Evolutionary conservation across 2,888 invertebrate genomes (phyloP).

Genomic region (Orthosia cruda): DNA sequence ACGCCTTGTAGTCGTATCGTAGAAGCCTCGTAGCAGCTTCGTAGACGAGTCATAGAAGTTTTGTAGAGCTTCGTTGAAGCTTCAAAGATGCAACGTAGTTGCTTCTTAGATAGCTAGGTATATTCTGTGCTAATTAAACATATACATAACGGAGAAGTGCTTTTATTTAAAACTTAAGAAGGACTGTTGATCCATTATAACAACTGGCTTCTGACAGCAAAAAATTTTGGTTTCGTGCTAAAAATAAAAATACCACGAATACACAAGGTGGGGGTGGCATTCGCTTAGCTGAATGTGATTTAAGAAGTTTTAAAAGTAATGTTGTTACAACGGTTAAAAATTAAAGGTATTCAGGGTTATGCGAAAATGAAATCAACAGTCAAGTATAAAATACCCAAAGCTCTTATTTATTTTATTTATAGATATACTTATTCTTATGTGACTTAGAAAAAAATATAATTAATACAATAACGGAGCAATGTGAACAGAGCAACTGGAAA

Average conservation of each 20-base stretch:
- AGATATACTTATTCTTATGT: not conserved
- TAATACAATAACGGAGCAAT: not conserved
- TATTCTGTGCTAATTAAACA: not conserved
- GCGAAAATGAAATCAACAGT: not conserved
- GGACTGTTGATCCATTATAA: not conserved
- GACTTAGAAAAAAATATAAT: slow-evolving; percentile 26
- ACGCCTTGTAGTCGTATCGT: not conserved
- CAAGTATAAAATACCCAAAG: slow-evolving; percentile 30
- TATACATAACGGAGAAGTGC: not conserved
- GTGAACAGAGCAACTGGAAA: not conserved
- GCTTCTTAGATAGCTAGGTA: not conserved
- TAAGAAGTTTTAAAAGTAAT: not conserved
- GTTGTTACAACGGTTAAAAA: not conserved
- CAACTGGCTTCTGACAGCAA: not conserved
- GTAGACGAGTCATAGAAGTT: not conserved
- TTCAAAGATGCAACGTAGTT: not conserved
- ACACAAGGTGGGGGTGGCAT: too few relatives aligned
- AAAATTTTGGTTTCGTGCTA: not conserved
- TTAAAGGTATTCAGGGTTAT: not conserved
- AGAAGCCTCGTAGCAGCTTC: slow-evolving; percentile 6
- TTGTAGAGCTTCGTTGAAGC: not conserved
- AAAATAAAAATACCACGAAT: too few relatives aligned
- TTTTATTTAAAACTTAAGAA: not conserved
- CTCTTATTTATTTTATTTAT: too few relatives aligned
- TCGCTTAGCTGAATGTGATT: not conserved